phyloP scores from a whole-genome alignment of 2,888 invertebrate species.

The Crematogaster levior region DNA sequence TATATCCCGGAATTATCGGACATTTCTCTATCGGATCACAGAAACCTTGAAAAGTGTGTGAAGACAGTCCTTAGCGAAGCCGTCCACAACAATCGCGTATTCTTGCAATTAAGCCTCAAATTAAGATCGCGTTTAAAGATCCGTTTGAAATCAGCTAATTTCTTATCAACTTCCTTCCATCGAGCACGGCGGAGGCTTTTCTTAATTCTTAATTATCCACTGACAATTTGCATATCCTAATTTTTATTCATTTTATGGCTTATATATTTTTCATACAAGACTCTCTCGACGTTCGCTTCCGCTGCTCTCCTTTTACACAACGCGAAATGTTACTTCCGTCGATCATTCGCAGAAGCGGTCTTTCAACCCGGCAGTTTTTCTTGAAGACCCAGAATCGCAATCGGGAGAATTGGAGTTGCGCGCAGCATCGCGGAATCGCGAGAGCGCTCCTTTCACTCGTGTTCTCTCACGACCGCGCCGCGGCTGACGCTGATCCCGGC shows the following conservation, averaged over 20 bases:
- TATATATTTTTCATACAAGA: not conserved
- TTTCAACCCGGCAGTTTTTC: not conserved
- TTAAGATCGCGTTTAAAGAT: not conserved
- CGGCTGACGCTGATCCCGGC: slow-evolving; percentile 63
- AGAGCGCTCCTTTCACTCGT: slow-evolving; percentile 77
- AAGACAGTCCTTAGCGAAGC: not conserved
- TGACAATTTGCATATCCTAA: not conserved
- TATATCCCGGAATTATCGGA: not conserved
- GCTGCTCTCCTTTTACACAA: slow-evolving; percentile 8
- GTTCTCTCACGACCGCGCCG: slow-evolving; percentile 76
- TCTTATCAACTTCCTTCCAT: not conserved
- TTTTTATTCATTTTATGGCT: not conserved
- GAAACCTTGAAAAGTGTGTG: not conserved
- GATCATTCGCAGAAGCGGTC: not conserved
- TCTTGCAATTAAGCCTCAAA: not conserved
- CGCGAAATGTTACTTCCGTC: not conserved
- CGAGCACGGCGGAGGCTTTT: not conserved
- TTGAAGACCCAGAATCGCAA: slow-evolving; percentile 60
- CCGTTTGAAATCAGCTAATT: not conserved
- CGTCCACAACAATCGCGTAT: not conserved
- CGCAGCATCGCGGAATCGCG: slow-evolving; percentile 59
- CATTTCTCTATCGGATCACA: not conserved
- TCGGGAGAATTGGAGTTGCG: slow-evolving; percentile 37
- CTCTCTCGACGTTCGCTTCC: not conserved
- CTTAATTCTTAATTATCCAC: not conserved